These are phyloP conservation scores for Ctenosaura bakeri DNA, from an alignment of 2,797 vertebrate species.

Conservation along the genomic window DNA sequence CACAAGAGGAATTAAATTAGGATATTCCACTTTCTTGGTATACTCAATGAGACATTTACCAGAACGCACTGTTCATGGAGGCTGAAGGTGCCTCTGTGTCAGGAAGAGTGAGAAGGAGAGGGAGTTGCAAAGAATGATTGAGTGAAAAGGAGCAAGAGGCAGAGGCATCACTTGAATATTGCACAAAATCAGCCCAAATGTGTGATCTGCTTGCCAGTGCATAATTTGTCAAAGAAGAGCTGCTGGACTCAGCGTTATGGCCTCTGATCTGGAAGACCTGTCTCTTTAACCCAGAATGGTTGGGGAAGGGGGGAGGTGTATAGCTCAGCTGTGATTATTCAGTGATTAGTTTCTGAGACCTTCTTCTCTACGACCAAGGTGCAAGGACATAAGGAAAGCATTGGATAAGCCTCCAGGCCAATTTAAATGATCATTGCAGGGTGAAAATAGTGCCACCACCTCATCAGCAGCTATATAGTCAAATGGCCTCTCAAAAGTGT, in stretches of 20 bases:
- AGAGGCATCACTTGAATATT: not conserved
- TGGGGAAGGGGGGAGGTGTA: not conserved
- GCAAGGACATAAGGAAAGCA: not conserved
- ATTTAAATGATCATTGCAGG: slow-evolving; percentile 10
- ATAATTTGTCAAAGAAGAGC: not conserved
- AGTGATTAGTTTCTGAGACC: not conserved
- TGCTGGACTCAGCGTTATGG: not conserved
- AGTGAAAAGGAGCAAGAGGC: not conserved
- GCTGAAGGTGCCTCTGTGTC: slow-evolving; percentile 32
- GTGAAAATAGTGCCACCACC: too few species aligned
- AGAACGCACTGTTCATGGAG: not conserved
- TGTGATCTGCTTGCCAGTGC: not conserved
- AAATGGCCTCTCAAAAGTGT: not conserved
- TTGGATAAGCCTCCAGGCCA: slow-evolving; percentile 22
- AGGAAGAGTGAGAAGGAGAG: not conserved
- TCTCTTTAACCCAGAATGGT: not conserved
- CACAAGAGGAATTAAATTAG: slow-evolving; percentile 31
- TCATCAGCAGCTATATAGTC: not conserved
- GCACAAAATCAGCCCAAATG: not conserved
- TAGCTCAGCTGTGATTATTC: not conserved
- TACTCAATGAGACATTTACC: not conserved
- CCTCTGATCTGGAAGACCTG: not conserved
- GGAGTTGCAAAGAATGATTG: not conserved
- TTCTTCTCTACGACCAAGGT: not conserved
- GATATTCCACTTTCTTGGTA: not conserved